Percentiles rank a stretch among this genome's conserved stretches.
These are phyloP conservation scores for Notechis scutatus DNA, from an alignment of 2,113 vertebrate genomes.

Conservation along the genomic window DNA sequence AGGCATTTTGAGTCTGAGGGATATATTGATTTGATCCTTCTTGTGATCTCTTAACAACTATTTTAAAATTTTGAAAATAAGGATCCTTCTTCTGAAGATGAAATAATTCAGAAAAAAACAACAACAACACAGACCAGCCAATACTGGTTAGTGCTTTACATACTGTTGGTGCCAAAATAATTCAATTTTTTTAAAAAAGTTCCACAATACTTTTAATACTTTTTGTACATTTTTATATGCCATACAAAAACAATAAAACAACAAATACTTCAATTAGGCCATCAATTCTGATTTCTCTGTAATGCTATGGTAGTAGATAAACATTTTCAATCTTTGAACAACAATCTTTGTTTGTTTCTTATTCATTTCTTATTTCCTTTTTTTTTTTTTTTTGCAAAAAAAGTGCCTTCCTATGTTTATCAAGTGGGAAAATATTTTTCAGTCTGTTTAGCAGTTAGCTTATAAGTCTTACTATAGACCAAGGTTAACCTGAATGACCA, in stretches of 20 bases:
- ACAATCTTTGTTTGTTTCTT: neutral
- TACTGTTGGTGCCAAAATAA: neutral
- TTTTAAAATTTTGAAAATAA: neutral
- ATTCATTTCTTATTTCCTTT: neutral
- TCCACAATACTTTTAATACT: neutral
- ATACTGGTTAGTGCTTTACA: neutral
- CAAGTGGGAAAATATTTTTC: neutral
- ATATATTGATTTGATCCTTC: neutral
- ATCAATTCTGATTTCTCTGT: neutral
- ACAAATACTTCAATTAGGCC: neutral
- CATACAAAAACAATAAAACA: neutral
- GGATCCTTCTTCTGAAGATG: neutral
- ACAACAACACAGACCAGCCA: neutral
- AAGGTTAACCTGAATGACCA: neutral
- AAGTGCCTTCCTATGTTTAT: neutral
- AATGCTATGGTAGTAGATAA: neutral
- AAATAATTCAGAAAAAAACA: no score
- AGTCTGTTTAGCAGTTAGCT: neutral
- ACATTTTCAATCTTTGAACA: neutral
- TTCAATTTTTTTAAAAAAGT: neutral
- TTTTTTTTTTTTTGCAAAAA: neutral
- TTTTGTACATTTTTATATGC: neutral
- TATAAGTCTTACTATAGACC: neutral
- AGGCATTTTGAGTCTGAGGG: neutral
- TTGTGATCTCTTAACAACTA: neutral